Evolutionary conservation across 2,888 invertebrate species (phyloP).

Genomic region (Dioctria linearis): DNA sequence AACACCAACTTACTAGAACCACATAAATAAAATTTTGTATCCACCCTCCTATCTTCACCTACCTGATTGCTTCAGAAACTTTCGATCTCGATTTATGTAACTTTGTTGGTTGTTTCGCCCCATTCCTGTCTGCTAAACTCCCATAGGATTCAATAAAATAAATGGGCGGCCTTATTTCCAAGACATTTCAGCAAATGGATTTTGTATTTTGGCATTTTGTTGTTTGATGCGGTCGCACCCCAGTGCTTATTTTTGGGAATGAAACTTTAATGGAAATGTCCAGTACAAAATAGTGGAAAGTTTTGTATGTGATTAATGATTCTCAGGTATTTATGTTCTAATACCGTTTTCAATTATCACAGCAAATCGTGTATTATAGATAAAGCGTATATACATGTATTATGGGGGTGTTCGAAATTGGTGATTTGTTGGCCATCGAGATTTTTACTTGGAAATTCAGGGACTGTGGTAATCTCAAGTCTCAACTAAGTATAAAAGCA

Average conservation of each 20-base stretch:
- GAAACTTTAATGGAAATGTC: conserved; percentile 56
- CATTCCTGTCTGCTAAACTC: conserved; percentile 55
- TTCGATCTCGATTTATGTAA: conserved; percentile 44
- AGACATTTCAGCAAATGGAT: conserved; percentile 60
- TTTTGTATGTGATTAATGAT: conserved; percentile 40
- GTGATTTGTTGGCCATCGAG: no score
- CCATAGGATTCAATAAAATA: conserved; percentile 60
- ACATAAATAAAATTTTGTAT: not conserved
- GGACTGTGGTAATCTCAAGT: no score
- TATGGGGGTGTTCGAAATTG: no score
- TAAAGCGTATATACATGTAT: no score
- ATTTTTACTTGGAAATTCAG: no score
- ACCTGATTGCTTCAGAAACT: conserved; percentile 5
- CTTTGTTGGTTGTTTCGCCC: conserved; percentile 38
- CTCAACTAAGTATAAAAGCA: no score
- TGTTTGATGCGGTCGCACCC: conserved; percentile 33
- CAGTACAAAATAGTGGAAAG: conserved; percentile 50
- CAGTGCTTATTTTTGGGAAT: conserved; percentile 13
- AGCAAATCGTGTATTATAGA: not conserved
- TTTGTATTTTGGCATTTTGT: conserved; percentile 48
- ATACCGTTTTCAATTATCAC: no score
- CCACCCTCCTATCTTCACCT: not conserved
- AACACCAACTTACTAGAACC: not conserved
- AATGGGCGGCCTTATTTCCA: conserved; percentile 60
- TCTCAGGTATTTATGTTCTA: not conserved